A percentile compares a stretch with the other conserved stretches of the same genome.
Evolutionary conservation across 2,113 vertebrate species (phyloP).

Genomic region (Paedocypris sp.): DNA sequence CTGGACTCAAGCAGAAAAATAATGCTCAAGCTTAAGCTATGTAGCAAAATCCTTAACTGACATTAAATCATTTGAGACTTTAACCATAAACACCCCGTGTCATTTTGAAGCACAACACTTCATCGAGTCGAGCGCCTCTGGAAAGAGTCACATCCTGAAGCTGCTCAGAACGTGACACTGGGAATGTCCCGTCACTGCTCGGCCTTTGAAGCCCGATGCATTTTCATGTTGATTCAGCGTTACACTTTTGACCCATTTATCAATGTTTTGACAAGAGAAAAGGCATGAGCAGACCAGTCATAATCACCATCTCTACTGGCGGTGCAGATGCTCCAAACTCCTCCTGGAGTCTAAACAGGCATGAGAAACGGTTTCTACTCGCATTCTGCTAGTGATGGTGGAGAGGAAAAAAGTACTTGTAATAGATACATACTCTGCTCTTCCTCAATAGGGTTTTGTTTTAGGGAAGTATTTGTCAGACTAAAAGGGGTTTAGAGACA

Average conservation of each 20-base stretch:
- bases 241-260: conserved; percentile 16
- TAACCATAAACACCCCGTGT: not conserved
- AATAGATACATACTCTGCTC: conserved; percentile 15
- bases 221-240: not conserved
- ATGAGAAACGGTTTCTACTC: conserved; percentile 5
- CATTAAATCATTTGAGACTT: not conserved
- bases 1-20: no score
- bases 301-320: conserved; percentile 2
- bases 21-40: no score
- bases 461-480: not conserved
- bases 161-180: not conserved
- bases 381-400: conserved; percentile 4
- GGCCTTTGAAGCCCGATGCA: conserved; percentile 11
- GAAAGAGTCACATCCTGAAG: conserved; percentile 17
- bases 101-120: conserved; percentile 6
- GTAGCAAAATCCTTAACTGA: not conserved
- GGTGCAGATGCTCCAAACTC: not conserved
- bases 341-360: not conserved
- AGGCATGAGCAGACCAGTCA: not conserved
- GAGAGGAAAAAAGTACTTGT: not conserved
- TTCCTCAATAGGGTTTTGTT: not conserved
- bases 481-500: not conserved
- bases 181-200: conserved; percentile 7
- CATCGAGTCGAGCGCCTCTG: conserved; percentile 5
- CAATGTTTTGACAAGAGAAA: conserved; percentile 32